Percentiles rank a stretch among this genome's conserved stretches.
phyloP scores from a whole-genome alignment of 1,140 invertebrate genomes.

The Daktulosphaira vitifoliae region DNA sequence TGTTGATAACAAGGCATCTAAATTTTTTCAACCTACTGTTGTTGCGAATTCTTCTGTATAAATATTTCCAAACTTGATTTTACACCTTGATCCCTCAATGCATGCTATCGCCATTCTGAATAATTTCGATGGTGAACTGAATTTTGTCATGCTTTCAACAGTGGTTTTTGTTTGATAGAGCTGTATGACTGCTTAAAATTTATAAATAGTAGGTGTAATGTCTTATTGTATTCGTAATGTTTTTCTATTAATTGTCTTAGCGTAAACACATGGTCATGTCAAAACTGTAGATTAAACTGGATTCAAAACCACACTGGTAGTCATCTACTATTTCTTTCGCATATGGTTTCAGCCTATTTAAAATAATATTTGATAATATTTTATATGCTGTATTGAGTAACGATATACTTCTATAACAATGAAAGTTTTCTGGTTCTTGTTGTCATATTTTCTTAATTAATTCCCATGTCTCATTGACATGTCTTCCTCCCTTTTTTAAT shows the following conservation, averaged over 20 bases:
- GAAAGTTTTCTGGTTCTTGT: not conserved
- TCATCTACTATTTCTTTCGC: too few relatives aligned
- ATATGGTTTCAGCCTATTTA: too few relatives aligned
- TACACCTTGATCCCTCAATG: slow-evolving; percentile 2
- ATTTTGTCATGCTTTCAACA: slow-evolving; percentile 25
- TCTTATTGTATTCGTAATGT: not conserved
- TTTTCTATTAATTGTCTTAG: not conserved
- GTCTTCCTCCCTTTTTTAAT: not conserved
- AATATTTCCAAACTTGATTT: not conserved
- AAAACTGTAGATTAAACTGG: too few relatives aligned
- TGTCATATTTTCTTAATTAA: not conserved
- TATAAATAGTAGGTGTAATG: not conserved
- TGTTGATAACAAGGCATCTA: not conserved
- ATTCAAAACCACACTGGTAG: too few relatives aligned
- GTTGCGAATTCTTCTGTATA: not conserved
- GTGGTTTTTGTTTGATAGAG: slow-evolving; percentile 23
- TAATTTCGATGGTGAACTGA: not conserved
- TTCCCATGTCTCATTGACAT: not conserved
- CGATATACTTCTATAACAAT: too few relatives aligned
- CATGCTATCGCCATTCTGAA: not conserved
- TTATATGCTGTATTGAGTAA: too few relatives aligned
- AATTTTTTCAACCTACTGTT: not conserved
- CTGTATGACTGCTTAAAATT: not conserved
- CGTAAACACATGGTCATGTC: too few relatives aligned
- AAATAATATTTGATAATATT: too few relatives aligned